phyloP scores from a whole-genome alignment of 2,113 vertebrate genomes.

The Hippopotamus amphibius region DNA sequence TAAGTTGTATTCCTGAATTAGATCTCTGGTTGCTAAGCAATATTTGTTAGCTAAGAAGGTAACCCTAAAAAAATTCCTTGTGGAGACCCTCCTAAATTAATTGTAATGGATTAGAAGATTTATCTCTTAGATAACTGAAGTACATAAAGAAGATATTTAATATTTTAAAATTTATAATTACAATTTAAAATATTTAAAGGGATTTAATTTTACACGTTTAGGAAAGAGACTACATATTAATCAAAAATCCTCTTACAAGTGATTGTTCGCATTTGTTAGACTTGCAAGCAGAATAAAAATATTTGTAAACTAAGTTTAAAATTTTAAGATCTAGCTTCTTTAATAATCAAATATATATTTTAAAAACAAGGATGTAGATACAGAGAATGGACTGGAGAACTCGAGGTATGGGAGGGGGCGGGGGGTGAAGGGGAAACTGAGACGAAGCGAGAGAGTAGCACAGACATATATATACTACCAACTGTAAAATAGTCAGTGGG shows the following conservation, averaged over 20 bases:
- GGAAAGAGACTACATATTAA: background rate
- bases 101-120: background rate
- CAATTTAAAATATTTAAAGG: background rate
- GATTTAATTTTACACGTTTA: background rate
- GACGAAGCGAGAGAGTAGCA: too few relatives aligned
- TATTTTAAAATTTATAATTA: conserved; percentile 35
- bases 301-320: conserved; percentile 5
- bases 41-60: background rate
- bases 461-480: too few relatives aligned
- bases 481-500: too few relatives aligned
- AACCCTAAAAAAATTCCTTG: background rate
- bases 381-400: too few relatives aligned
- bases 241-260: conserved; percentile 18
- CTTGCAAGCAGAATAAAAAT: background rate
- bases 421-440: too few relatives aligned
- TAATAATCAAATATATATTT: conserved; percentile 32
- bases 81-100: background rate
- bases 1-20: background rate
- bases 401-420: too few relatives aligned
- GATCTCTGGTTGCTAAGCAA: background rate
- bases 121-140: background rate
- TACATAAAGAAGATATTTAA: background rate
- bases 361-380: background rate
- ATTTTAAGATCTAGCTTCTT: background rate
- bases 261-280: background rate